Conservation (phyloP, 1,140 invertebrate genomes). For the Diuraphis noxia region DNA sequence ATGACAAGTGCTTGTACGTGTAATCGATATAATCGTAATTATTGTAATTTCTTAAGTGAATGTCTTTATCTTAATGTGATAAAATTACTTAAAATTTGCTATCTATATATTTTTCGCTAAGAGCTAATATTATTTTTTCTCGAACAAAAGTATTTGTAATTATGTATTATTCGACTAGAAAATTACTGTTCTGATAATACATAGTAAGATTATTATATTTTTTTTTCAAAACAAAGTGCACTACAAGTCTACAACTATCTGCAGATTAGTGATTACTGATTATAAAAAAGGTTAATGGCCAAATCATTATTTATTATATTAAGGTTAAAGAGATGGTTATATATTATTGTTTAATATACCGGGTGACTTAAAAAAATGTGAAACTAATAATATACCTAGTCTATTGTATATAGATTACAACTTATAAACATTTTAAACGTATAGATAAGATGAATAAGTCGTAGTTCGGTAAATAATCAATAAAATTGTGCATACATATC, state of each 20-base stretch:
- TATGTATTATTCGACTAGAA: not conserved
- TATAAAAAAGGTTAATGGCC: not conserved
- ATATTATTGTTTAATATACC: not conserved
- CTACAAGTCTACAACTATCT: not conserved
- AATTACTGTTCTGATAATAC: not conserved
- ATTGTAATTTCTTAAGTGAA: not conserved
- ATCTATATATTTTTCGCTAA: not conserved
- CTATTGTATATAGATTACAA: not conserved
- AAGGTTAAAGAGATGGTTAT: not conserved
- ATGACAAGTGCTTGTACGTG: not conserved
- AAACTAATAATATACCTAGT: too few species aligned
- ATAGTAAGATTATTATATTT: not conserved
- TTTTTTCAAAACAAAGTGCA: not conserved
- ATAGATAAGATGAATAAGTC: not conserved
- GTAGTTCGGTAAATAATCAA: not conserved
- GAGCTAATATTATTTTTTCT: not conserved
- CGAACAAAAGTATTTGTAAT: not conserved
- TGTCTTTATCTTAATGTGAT: not conserved
- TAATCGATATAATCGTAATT: not conserved
- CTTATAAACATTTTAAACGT: not conserved
- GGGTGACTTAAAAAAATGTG: not conserved
- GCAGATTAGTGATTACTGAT: not conserved
- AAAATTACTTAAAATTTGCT: not conserved
- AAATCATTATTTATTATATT: not conserved
- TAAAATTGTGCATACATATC: not conserved